phyloP scores from a whole-genome alignment of 2,888 invertebrate species.

The Acleris laterana region DNA sequence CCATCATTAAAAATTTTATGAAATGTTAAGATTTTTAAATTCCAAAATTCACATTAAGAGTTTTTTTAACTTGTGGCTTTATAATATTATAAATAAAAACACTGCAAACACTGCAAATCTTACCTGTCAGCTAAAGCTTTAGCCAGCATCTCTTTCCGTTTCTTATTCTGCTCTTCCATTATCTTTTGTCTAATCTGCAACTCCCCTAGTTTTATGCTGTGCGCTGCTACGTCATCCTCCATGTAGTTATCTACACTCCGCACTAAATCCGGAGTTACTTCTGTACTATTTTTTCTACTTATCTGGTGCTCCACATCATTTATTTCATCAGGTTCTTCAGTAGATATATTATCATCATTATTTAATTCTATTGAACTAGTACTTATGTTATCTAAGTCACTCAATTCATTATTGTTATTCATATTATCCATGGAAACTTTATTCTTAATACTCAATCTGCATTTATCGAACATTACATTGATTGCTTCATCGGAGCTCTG shows the following conservation, averaged over 20 bases:
- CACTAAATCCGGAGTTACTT: conserved; percentile 62
- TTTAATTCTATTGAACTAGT: conserved; percentile 23
- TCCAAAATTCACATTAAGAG: no score
- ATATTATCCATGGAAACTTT: conserved; percentile 45
- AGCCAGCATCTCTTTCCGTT: conserved; percentile 88
- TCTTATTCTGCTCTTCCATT: conserved; percentile 92
- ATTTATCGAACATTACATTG: conserved; percentile 71
- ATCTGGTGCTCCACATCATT: conserved; percentile 39
- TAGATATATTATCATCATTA: conserved; percentile 33
- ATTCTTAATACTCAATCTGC: conserved; percentile 67
- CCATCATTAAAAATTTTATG: no score
- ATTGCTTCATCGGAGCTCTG: conserved; percentile 64
- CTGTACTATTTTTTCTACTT: conserved; percentile 49
- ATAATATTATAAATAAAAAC: no score
- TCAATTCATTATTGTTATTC: conserved; percentile 38
- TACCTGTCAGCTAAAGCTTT: conserved; percentile 90
- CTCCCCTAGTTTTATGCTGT: conserved; percentile 85
- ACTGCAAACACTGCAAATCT: conserved; percentile 31
- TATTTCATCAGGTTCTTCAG: conserved; percentile 44
- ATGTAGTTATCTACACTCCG: conserved; percentile 65
- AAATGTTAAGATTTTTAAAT: no score
- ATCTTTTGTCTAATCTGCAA: conserved; percentile 89
- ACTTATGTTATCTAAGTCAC: conserved; percentile 42
- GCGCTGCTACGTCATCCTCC: conserved; percentile 67
- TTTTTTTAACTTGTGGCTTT: no score